phyloP scores from a whole-genome alignment of 2,113 vertebrate species.

The Gasterosteus nipponicus region DNA sequence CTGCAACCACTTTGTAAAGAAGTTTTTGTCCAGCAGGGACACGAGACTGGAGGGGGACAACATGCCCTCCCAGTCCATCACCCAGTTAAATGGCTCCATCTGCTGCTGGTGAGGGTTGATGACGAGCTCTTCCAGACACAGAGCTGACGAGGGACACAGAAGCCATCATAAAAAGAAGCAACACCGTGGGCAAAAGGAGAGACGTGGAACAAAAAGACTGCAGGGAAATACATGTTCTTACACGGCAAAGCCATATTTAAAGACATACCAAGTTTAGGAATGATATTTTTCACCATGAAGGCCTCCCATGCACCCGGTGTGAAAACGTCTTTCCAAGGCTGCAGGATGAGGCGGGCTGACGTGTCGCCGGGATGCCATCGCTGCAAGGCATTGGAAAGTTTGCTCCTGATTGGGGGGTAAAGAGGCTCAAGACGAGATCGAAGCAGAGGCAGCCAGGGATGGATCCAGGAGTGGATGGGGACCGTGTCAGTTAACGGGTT shows the following conservation, averaged over 20 bases:
- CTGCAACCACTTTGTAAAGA: slow-evolving; percentile 98
- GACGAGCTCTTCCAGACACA: slow-evolving; percentile 92
- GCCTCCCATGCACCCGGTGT: slow-evolving; percentile 97
- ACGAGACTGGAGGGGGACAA: slow-evolving; percentile 93
- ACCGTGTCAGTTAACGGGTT: slow-evolving; percentile 97
- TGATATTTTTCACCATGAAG: slow-evolving; percentile 98
- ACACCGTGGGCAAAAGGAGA: not conserved
- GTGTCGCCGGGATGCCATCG: slow-evolving; percentile 97
- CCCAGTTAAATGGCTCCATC: slow-evolving; percentile 97
- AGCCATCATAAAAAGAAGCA: not conserved
- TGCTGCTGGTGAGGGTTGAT: slow-evolving; percentile 98
- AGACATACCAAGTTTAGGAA: slow-evolving; percentile 92
- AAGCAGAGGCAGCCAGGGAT: slow-evolving; percentile 96
- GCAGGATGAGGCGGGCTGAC: slow-evolving; percentile 95
- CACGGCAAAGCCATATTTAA: not conserved
- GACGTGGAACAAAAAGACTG: not conserved
- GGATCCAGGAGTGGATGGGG: slow-evolving; percentile 97
- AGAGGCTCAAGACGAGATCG: slow-evolving; percentile 91
- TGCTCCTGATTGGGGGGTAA: slow-evolving; percentile 94
- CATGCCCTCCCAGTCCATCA: slow-evolving; percentile 98
- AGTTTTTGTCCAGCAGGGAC: slow-evolving; percentile 94
- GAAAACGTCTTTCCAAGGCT: slow-evolving; percentile 98
- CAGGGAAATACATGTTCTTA: not conserved
- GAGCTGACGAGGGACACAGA: slow-evolving; percentile 75
- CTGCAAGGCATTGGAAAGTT: slow-evolving; percentile 92